phyloP scores from a whole-genome alignment of 2,797 vertebrate genomes.

The Chaetodon trifasciatus region DNA sequence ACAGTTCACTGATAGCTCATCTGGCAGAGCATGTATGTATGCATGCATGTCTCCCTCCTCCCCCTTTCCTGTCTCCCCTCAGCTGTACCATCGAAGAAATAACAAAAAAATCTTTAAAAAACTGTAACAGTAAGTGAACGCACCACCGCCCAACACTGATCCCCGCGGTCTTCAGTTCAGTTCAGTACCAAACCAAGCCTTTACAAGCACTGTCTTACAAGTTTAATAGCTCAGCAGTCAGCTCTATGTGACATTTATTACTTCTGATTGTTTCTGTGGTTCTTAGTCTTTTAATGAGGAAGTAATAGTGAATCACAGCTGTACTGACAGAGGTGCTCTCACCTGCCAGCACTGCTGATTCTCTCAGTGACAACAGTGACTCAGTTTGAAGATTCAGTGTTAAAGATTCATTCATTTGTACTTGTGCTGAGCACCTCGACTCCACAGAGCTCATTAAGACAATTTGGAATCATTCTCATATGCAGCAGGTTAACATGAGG shows the following conservation, averaged over 20 bases:
- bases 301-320: slow-evolving; percentile 2
- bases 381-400: not conserved
- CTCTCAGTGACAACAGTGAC: not conserved
- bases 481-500: not conserved
- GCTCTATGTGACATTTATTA: not conserved
- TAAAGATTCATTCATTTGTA: not conserved
- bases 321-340: not conserved
- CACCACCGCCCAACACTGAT: not conserved
- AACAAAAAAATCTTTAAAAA: too few relatives aligned
- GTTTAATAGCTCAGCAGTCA: not conserved
- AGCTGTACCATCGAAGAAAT: too few relatives aligned
- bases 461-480: not conserved
- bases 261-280: not conserved
- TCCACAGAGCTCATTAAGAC: not conserved
- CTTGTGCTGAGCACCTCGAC: not conserved
- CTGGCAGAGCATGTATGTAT: too few relatives aligned
- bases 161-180: not conserved
- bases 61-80: too few relatives aligned
- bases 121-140: not conserved
- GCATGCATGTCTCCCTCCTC: too few relatives aligned
- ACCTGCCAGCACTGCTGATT: not conserved
- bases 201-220: not conserved
- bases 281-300: slow-evolving; percentile 9
- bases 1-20: too few relatives aligned
- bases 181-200: not conserved